Conservation (phyloP, 2,113 vertebrate species). For the Mystacornis crossleyi region DNA sequence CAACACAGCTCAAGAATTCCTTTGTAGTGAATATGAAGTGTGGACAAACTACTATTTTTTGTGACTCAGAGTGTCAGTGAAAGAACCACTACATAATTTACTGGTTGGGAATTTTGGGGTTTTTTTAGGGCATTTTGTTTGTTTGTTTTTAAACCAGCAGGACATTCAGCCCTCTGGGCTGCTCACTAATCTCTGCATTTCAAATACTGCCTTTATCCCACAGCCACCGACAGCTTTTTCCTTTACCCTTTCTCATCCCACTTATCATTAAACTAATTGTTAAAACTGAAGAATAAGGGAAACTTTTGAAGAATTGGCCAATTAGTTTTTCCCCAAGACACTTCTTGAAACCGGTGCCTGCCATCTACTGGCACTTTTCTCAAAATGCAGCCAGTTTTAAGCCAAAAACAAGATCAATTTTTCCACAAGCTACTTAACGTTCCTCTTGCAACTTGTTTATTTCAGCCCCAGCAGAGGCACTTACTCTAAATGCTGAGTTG, state of each 20-base stretch:
- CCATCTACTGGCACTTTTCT: slow-evolving; percentile 40
- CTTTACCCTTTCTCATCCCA: not conserved
- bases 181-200: not conserved
- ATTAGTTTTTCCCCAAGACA: not conserved
- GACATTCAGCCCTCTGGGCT: not conserved
- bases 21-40: not conserved
- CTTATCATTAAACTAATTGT: not conserved
- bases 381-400: not conserved
- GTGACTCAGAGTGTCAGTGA: not conserved
- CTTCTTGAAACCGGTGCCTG: not conserved
- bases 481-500: not conserved
- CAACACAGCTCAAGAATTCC: not conserved
- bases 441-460: not conserved
- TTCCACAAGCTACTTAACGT: rapidly evolving
- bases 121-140: not conserved
- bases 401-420: not conserved
- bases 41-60: not conserved
- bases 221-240: not conserved
- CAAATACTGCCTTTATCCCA: not conserved
- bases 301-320: not conserved
- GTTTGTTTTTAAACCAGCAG: not conserved
- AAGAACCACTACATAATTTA: not conserved
- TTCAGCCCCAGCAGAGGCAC: not conserved
- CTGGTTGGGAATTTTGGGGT: not conserved
- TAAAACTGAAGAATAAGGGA: not conserved